Percentiles rank a stretch among this genome's conserved stretches.
phyloP scores from a whole-genome alignment of 2,888 invertebrate species.

The Trichopria drosophilae region DNA sequence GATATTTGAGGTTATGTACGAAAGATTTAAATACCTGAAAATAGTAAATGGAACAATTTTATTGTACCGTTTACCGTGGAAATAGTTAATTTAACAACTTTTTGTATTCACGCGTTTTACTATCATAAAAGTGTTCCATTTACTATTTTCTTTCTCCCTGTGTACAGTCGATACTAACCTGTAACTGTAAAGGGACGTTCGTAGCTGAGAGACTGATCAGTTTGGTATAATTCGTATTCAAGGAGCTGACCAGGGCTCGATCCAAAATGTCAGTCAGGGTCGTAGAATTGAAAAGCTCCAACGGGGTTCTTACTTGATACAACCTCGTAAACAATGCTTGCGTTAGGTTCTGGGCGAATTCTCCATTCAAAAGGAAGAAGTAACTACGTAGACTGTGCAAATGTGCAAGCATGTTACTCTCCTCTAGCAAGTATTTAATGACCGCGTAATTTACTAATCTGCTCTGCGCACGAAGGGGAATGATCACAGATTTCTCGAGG shows the following conservation, averaged over 20 bases:
- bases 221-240: constrained; percentile 57
- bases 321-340: constrained; percentile 70
- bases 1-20: too few species aligned
- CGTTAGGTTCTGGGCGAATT: constrained; percentile 74
- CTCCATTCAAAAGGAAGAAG: constrained; percentile 79
- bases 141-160: too few species aligned
- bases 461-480: constrained; percentile 71
- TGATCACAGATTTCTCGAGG: constrained; percentile 68
- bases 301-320: constrained; percentile 67
- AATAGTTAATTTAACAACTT: too few species aligned
- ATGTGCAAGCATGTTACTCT: constrained; percentile 71
- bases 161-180: constrained; percentile 62
- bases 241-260: constrained; percentile 70
- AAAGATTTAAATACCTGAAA: too few species aligned
- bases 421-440: constrained; percentile 69
- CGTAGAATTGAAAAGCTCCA: constrained; percentile 70
- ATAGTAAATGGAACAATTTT: too few species aligned
- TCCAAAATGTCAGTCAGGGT: constrained; percentile 71
- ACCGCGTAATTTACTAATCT: constrained; percentile 74
- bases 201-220: constrained; percentile 49
- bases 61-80: too few species aligned
- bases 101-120: too few species aligned
- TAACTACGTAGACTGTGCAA: constrained; percentile 75
- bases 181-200: constrained; percentile 45
- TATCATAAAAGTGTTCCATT: too few species aligned